Evolutionary conservation across 2,113 vertebrate species (phyloP).

Genomic region (Ptilonorhynchus violaceus): DNA sequence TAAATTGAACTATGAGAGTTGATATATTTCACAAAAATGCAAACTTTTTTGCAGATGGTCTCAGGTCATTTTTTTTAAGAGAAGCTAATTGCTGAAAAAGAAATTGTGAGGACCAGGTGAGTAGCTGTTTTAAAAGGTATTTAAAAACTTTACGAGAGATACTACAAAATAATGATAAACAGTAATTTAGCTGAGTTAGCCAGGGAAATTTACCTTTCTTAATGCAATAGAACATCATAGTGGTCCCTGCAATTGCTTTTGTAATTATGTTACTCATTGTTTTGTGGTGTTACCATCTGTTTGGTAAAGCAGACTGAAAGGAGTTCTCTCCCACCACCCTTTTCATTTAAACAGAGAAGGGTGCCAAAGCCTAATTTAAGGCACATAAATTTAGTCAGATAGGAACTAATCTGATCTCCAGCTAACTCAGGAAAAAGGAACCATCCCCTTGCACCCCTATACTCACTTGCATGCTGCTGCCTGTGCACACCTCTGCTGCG

Average conservation of each 20-base stretch:
- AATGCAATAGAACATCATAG: rapidly evolving
- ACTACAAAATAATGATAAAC: background rate
- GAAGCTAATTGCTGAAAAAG: background rate
- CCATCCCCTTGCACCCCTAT: rapidly evolving
- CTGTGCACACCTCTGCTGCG: background rate
- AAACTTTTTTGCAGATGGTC: slow-evolving; percentile 31
- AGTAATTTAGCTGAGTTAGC: background rate
- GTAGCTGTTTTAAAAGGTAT: background rate
- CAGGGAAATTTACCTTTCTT: background rate
- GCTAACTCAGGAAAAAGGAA: background rate
- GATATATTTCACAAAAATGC: slow-evolving; percentile 66
- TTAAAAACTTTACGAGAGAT: background rate
- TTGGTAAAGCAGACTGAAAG: background rate
- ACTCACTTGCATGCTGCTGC: background rate
- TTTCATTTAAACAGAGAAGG: background rate
- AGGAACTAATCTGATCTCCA: background rate
- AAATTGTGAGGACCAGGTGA: background rate
- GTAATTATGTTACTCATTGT: rapidly evolving
- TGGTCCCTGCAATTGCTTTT: background rate
- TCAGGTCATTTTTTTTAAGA: background rate
- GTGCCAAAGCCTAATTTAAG: background rate
- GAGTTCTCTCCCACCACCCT: background rate
- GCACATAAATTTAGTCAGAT: background rate
- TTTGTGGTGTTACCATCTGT: background rate
- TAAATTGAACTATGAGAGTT: slow-evolving; percentile 78